phyloP scores from a whole-genome alignment of 2,797 vertebrate genomes.

The Enoplosus armatus region DNA sequence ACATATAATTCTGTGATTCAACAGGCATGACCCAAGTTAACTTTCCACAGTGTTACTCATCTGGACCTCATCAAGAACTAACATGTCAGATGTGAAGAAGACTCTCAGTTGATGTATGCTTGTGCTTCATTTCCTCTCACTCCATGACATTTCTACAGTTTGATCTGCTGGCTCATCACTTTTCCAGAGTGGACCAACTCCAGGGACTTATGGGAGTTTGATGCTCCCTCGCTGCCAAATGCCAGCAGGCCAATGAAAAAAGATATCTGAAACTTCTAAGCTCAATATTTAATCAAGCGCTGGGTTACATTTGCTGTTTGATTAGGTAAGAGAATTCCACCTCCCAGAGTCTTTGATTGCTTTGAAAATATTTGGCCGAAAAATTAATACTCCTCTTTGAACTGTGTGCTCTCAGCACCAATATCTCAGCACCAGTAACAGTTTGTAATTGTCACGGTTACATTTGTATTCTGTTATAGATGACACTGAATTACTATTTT shows the following conservation, averaged over 20 bases:
- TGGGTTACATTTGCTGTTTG: slow-evolving; percentile 82
- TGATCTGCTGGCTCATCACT: slow-evolving; percentile 81
- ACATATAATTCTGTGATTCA: slow-evolving; percentile 23
- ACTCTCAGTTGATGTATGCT: slow-evolving; percentile 50
- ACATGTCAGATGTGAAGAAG: slow-evolving; percentile 42
- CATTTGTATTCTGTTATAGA: slow-evolving; percentile 18
- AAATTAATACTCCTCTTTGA: slow-evolving; percentile 66
- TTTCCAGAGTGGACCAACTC: slow-evolving; percentile 74
- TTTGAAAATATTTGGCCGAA: slow-evolving; percentile 78
- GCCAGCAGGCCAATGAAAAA: slow-evolving; percentile 80
- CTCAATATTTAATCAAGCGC: slow-evolving; percentile 87
- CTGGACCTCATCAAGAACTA: slow-evolving; percentile 38
- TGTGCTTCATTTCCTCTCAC: slow-evolving; percentile 63
- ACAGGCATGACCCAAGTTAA: slow-evolving; percentile 12
- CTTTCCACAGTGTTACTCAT: slow-evolving; percentile 21
- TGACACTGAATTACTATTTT: not conserved
- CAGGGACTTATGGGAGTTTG: slow-evolving; percentile 80
- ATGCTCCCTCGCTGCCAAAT: slow-evolving; percentile 81
- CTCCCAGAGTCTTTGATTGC: slow-evolving; percentile 75
- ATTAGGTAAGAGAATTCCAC: slow-evolving; percentile 78
- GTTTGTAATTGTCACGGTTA: slow-evolving; percentile 40
- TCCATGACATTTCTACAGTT: slow-evolving; percentile 67
- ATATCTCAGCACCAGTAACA: slow-evolving; percentile 38
- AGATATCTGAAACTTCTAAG: slow-evolving; percentile 78
- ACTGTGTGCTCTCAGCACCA: slow-evolving; percentile 48